A percentile compares a stretch with the other conserved stretches of the same genome.
These are phyloP conservation scores for Microtus montanus DNA, from an alignment of 2,113 vertebrate genomes.

Conservation along the genomic window DNA sequence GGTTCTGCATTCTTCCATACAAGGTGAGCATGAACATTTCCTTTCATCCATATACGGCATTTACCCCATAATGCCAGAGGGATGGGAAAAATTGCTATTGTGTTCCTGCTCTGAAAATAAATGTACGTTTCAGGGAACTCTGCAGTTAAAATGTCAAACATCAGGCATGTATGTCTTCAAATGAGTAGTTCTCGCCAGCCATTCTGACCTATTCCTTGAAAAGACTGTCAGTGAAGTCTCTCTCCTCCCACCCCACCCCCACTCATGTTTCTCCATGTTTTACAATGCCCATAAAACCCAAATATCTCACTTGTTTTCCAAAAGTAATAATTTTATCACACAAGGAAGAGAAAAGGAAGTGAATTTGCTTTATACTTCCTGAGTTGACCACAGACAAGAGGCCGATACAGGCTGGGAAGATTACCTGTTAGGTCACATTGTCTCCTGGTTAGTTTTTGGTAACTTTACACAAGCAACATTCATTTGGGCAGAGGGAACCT, in stretches of 20 bases:
- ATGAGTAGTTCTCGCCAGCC: not conserved
- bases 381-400: not conserved
- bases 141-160: not conserved
- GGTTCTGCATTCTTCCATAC: too few species aligned
- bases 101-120: slow-evolving; percentile 35
- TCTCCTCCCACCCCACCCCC: not conserved
- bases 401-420: not conserved
- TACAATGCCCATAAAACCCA: not conserved
- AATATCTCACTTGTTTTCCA: not conserved
- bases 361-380: not conserved
- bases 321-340: not conserved
- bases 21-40: accelerated
- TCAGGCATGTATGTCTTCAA: not conserved
- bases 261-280: not conserved
- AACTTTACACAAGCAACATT: not conserved
- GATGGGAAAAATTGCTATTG: not conserved
- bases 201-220: not conserved
- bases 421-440: not conserved
- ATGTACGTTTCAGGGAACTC: not conserved
- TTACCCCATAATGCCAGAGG: not conserved
- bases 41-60: not conserved
- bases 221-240: not conserved
- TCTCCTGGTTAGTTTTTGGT: not conserved
- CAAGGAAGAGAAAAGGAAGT: not conserved
- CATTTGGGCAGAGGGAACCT: not conserved